phyloP scores from a whole-genome alignment of 2,797 vertebrate genomes.

The Gymnopithys bicolor region DNA sequence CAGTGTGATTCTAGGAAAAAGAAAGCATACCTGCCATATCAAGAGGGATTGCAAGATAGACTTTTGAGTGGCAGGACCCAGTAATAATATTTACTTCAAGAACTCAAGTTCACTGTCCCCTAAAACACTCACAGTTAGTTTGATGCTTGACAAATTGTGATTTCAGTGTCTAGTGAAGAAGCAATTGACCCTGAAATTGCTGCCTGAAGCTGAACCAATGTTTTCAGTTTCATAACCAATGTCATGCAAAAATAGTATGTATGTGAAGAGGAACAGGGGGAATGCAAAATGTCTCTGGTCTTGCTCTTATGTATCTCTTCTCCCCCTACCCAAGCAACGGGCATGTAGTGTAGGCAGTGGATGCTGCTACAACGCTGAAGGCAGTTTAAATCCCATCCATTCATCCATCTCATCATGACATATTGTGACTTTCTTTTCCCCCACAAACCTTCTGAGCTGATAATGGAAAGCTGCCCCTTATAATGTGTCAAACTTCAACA shows the following conservation, averaged over 20 bases:
- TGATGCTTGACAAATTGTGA: conserved; percentile 57
- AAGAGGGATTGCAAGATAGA: not conserved
- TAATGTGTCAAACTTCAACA: fast-evolving
- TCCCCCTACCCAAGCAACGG: not conserved
- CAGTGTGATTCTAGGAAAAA: not conserved
- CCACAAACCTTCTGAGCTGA: not conserved
- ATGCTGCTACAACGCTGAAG: not conserved
- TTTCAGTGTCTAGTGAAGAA: conserved; percentile 50
- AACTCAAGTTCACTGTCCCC: conserved; percentile 1
- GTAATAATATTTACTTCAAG: conserved; percentile 16
- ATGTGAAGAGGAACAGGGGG: not conserved
- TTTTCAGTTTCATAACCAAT: conserved; percentile 40
- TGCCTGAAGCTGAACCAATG: conserved; percentile 39
- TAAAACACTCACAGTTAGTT: conserved; percentile 36
- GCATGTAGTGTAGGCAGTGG: not conserved
- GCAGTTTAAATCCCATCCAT: not conserved
- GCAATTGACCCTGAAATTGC: conserved; percentile 70
- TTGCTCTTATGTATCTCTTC: not conserved
- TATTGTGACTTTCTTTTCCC: fast-evolving
- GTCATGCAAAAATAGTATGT: not conserved
- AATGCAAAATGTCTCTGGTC: not conserved
- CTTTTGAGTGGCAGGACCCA: not conserved
- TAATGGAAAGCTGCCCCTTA: not conserved
- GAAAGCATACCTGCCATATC: not conserved
- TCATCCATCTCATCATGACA: not conserved